Conservation (phyloP, 2,113 vertebrate species). For the Struthio camelus region DNA sequence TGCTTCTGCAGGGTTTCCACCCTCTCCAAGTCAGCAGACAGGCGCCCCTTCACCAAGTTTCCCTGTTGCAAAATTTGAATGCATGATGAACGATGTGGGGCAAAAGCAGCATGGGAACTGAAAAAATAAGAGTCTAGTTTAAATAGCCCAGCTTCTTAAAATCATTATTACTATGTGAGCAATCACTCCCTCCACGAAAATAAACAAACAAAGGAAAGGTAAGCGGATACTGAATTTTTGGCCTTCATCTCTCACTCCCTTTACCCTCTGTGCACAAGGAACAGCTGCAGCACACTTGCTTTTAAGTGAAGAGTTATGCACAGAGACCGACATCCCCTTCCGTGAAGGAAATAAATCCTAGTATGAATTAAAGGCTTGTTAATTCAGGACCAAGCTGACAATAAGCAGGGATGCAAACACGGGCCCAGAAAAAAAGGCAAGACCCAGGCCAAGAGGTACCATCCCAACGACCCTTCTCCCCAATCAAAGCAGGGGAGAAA, state of each 20-base stretch:
- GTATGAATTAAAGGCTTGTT: neutral
- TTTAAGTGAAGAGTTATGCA: neutral
- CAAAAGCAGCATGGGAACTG: neutral
- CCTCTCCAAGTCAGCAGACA: neutral
- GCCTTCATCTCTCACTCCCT: neutral
- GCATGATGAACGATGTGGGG: rapidly evolving
- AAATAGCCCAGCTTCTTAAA: neutral
- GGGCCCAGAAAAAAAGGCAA: neutral
- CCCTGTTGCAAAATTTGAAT: rapidly evolving
- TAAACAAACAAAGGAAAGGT: neutral
- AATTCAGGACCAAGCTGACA: neutral
- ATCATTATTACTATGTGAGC: neutral
- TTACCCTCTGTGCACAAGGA: neutral
- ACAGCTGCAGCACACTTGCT: neutral
- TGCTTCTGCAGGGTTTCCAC: neutral
- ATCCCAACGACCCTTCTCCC: neutral
- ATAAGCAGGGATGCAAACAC: neutral
- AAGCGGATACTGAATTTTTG: neutral
- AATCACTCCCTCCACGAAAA: neutral
- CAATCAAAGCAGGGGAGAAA: neutral
- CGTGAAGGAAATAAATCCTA: neutral
- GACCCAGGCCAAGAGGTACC: neutral
- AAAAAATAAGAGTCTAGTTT: neutral
- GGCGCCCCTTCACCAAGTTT: neutral
- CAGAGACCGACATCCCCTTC: neutral